Evolutionary conservation across 2,888 invertebrate genomes (phyloP).

Genomic region (Nomada goodeniana): DNA sequence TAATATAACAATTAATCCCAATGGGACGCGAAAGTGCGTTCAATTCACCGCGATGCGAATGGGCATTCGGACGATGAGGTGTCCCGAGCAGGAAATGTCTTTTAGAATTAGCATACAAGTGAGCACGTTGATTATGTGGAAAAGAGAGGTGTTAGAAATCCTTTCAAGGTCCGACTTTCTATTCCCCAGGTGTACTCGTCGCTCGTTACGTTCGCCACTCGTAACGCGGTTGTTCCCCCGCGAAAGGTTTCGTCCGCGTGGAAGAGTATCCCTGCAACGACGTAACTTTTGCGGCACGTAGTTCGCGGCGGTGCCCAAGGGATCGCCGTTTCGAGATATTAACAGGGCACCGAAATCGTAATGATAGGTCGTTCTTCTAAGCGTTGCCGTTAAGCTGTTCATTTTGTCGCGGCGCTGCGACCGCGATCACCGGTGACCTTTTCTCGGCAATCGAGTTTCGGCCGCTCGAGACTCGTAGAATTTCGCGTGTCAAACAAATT

Average conservation of each 20-base stretch:
- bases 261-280: slow-evolving; percentile 3
- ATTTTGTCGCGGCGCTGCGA: too few species aligned
- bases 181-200: slow-evolving; percentile 60
- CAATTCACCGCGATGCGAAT: background rate
- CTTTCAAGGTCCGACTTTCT: slow-evolving; percentile 66
- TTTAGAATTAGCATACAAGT: slow-evolving; percentile 51
- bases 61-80: background rate
- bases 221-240: slow-evolving; percentile 22
- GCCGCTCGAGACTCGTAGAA: background rate
- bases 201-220: slow-evolving; percentile 38
- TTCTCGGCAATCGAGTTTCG: background rate
- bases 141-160: slow-evolving; percentile 57
- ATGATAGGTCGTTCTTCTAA: background rate
- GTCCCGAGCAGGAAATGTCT: slow-evolving; percentile 24
- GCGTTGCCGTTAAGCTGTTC: too few species aligned
- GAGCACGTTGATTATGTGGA: slow-evolving; percentile 34
- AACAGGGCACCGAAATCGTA: background rate
- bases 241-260: slow-evolving; percentile 31
- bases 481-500: background rate
- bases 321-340: background rate
- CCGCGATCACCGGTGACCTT: background rate
- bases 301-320: background rate
- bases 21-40: background rate
- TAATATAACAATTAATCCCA: background rate
- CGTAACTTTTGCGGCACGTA: slow-evolving; percentile 3